These are phyloP conservation scores for Cheilosia impressa DNA, from an alignment of 2,888 invertebrate species.

Conservation along the genomic window DNA sequence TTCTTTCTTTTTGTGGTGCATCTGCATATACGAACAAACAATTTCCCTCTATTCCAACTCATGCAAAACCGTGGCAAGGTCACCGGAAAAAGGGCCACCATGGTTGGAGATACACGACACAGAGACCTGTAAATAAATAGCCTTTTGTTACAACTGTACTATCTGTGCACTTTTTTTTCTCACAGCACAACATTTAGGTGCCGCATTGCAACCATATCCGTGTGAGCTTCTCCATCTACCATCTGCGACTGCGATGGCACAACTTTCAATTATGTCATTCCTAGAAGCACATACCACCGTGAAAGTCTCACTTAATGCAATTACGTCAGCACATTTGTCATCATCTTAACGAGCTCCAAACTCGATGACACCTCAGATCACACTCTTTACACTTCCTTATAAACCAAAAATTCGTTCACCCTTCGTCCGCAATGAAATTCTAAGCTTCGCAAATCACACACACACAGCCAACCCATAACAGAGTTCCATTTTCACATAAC, in stretches of 20 bases:
- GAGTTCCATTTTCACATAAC: slow-evolving; percentile 53
- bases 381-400: slow-evolving; percentile 54
- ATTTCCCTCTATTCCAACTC: too few relatives aligned
- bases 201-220: background rate
- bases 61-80: too few relatives aligned
- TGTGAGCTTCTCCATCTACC: slow-evolving; percentile 1
- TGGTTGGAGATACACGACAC: too few relatives aligned
- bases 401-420: slow-evolving; percentile 34
- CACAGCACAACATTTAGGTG: too few relatives aligned
- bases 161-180: too few relatives aligned
- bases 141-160: too few relatives aligned
- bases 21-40: too few relatives aligned
- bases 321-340: slow-evolving; percentile 30
- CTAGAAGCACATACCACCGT: background rate
- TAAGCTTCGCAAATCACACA: slow-evolving; percentile 17
- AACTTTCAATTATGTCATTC: slow-evolving; percentile 39
- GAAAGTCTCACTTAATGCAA: slow-evolving; percentile 28
- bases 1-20: too few relatives aligned
- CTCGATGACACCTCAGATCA: slow-evolving; percentile 58
- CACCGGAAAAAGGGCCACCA: too few relatives aligned
- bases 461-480: slow-evolving; percentile 24
- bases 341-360: slow-evolving; percentile 32
- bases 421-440: slow-evolving; percentile 55
- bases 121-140: too few relatives aligned
- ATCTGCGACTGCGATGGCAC: background rate